These are phyloP conservation scores for Odontomyia ornata DNA, from an alignment of 2,888 invertebrate genomes.

Conservation along the genomic window DNA sequence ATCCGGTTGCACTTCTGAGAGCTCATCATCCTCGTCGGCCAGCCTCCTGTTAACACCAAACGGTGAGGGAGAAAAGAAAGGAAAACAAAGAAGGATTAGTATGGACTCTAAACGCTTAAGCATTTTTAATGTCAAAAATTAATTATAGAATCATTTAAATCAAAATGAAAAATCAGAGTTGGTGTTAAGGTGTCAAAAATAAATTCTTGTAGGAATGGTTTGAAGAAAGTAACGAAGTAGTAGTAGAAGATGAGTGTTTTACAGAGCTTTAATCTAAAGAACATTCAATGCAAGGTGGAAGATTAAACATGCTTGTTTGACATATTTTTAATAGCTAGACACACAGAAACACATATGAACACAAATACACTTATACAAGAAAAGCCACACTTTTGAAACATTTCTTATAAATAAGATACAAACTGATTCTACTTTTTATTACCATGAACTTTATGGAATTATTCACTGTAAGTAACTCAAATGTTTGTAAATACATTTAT, in stretches of 20 bases:
- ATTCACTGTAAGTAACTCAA: no score
- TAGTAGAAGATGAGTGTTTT: no score
- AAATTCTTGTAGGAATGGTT: no score
- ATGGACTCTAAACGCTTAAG: neutral
- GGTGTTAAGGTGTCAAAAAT: neutral
- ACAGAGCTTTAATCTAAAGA: neutral
- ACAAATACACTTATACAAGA: no score
- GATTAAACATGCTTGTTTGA: neutral
- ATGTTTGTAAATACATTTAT: no score
- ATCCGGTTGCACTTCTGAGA: constrained; percentile 95
- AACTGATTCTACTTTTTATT: no score
- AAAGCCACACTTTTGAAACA: no score
- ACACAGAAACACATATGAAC: no score
- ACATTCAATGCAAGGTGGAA: neutral
- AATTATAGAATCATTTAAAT: neutral
- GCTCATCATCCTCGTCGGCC: constrained; percentile 93
- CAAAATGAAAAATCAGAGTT: neutral
- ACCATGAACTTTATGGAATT: no score
- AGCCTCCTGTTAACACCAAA: constrained; percentile 69
- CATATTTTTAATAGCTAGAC: neutral
- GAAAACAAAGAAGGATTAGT: constrained; percentile 39
- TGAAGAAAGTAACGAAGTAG: no score
- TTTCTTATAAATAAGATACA: no score
- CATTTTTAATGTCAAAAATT: constrained; percentile 22
- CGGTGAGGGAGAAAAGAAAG: neutral